Conservation (phyloP, 2,797 vertebrate species). For the Sebastolobus altivelis region DNA sequence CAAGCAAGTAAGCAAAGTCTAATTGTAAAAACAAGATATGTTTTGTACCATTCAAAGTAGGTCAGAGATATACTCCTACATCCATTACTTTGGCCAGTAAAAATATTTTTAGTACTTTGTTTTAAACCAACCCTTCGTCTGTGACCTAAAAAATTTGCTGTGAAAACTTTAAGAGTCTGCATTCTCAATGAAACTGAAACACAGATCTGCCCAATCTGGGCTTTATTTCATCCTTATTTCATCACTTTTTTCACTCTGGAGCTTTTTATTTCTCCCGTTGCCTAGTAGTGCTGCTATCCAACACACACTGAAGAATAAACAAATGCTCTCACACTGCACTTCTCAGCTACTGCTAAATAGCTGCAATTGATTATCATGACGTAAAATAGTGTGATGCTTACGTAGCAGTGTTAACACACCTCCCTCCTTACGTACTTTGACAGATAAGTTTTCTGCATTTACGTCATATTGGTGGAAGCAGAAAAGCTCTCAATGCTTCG, state of each 20-base stretch:
- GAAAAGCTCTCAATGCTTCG: background rate
- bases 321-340: background rate
- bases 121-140: constrained; percentile 28
- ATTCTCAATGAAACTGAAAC: constrained; percentile 19
- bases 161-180: constrained; percentile 7
- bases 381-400: background rate
- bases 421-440: background rate
- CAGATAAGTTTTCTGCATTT: background rate
- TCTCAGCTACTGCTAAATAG: background rate
- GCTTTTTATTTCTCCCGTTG: background rate
- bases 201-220: background rate
- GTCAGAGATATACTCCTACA: constrained; percentile 37
- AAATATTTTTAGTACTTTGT: constrained; percentile 42
- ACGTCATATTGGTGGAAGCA: background rate
- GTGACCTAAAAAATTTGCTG: constrained; percentile 31
- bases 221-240: constrained; percentile 30
- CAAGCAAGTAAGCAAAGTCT: constrained; percentile 4
- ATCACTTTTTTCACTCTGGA: constrained; percentile 14
- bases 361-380: background rate
- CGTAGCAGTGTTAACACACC: background rate
- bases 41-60: constrained; percentile 36
- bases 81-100: constrained; percentile 36
- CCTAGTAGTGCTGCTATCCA: background rate
- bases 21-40: constrained; percentile 21
- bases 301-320: background rate